phyloP scores from a whole-genome alignment of 2,888 invertebrate species.

The Ormia ochracea region DNA sequence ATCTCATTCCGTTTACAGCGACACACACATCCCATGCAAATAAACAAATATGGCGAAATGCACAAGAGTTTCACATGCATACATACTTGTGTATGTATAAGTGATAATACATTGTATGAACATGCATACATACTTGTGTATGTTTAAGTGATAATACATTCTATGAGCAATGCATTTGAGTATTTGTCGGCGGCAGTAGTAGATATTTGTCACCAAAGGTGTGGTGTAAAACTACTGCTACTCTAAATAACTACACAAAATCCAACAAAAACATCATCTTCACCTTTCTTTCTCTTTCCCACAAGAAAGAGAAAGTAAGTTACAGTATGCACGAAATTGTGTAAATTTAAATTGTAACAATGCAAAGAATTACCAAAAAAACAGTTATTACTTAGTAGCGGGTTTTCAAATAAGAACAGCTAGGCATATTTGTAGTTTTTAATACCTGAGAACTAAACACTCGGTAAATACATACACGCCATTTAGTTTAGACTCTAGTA shows the following conservation, averaged over 20 bases:
- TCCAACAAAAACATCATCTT: neutral
- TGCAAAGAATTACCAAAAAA: constrained; percentile 19
- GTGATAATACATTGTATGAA: too few relatives aligned
- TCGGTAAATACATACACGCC: neutral
- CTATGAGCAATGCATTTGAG: neutral
- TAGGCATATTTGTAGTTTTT: constrained; percentile 14
- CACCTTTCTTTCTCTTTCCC: neutral
- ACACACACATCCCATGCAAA: constrained; percentile 2
- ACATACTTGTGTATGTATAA: neutral
- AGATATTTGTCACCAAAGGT: constrained; percentile 19
- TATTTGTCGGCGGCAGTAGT: neutral
- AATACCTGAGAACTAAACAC: neutral
- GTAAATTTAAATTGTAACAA: constrained; percentile 17
- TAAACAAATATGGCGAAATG: neutral
- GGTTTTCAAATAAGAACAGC: constrained; percentile 30
- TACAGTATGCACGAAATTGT: neutral
- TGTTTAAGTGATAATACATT: neutral
- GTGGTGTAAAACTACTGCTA: constrained; percentile 8
- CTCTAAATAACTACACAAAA: neutral
- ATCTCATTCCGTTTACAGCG: neutral
- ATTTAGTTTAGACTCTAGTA: neutral
- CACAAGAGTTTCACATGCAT: neutral
- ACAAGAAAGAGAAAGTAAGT: neutral
- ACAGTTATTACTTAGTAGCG: constrained; percentile 28
- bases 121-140: neutral